phyloP scores from a whole-genome alignment of 2,888 invertebrate species.

The Drosophila lacicola region DNA sequence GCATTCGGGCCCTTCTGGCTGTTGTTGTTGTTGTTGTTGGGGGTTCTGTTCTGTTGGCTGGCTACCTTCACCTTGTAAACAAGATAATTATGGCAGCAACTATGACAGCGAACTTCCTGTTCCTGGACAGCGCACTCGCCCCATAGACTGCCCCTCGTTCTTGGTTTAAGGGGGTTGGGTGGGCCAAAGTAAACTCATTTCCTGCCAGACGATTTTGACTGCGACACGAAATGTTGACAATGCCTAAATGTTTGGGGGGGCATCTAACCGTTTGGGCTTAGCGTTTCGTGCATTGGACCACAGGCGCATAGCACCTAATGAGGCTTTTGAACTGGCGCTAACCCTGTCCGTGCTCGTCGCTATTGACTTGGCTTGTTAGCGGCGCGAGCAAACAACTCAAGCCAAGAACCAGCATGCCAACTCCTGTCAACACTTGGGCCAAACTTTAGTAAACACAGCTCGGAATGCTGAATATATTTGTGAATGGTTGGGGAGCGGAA shows the following conservation, averaged over 20 bases:
- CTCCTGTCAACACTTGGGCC: conserved; percentile 43
- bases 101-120: conserved; percentile 79
- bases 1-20: conserved; percentile 10
- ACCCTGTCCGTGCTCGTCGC: conserved; percentile 29
- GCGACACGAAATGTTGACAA: conserved; percentile 76
- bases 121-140: conserved; percentile 42
- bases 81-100: conserved; percentile 82
- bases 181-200: conserved; percentile 74
- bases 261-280: conserved; percentile 38
- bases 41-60: conserved; percentile 33
- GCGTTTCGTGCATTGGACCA: conserved; percentile 42
- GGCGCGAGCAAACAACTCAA: conserved; percentile 49
- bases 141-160: not conserved
- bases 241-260: conserved; percentile 42
- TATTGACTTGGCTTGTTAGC: conserved; percentile 76
- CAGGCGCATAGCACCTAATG: conserved; percentile 53
- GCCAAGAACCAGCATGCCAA: conserved; percentile 30
- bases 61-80: conserved; percentile 81
- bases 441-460: conserved; percentile 5
- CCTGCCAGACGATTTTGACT: conserved; percentile 74
- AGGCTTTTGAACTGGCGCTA: conserved; percentile 42
- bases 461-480: not conserved
- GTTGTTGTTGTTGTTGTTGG: conserved; percentile 20
- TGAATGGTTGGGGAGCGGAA: not conserved
- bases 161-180: conserved; percentile 34